A percentile compares a stretch with the other conserved stretches of the same genome.
Evolutionary conservation across 64 coral and sea anemone species (phyloP).

Genomic region (Montipora efflorescens): DNA sequence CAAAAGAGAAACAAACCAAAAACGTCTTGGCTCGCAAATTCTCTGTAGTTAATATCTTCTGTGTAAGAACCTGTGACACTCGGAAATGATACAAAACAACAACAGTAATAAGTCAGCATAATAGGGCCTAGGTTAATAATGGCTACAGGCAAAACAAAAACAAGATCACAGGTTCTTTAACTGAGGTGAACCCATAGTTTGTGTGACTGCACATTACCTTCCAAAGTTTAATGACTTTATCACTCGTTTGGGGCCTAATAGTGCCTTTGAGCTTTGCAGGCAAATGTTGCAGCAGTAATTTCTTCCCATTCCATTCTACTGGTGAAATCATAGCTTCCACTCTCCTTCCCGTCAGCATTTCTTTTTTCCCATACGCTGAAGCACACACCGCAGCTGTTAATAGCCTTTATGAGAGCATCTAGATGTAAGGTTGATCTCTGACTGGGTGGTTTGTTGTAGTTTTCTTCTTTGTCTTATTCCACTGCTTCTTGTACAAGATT

Average conservation of each 20-base stretch:
- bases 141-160: no score
- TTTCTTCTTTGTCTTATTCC: slow-evolving; percentile 30
- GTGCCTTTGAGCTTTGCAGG: slow-evolving; percentile 8
- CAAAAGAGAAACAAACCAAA: no score
- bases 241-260: slow-evolving; percentile 36
- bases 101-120: no score
- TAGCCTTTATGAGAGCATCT: slow-evolving; percentile 23
- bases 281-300: slow-evolving; percentile 49
- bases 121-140: no score
- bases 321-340: slow-evolving; percentile 62
- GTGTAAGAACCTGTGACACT: no score
- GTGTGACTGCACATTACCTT: slow-evolving; percentile 35
- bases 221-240: slow-evolving; percentile 57
- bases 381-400: slow-evolving; percentile 45
- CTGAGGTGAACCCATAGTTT: slow-evolving; percentile 12
- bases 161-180: neutral
- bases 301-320: slow-evolving; percentile 72
- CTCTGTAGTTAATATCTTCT: no score
- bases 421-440: neutral
- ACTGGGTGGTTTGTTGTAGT: slow-evolving; percentile 25
- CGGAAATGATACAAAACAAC: no score
- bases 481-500: slow-evolving; percentile 26
- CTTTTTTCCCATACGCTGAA: slow-evolving; percentile 73
- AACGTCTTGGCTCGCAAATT: no score
- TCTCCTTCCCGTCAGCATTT: slow-evolving; percentile 69